These are phyloP conservation scores for Phortica variegata DNA, from an alignment of 1,140 invertebrate genomes.

Conservation along the genomic window DNA sequence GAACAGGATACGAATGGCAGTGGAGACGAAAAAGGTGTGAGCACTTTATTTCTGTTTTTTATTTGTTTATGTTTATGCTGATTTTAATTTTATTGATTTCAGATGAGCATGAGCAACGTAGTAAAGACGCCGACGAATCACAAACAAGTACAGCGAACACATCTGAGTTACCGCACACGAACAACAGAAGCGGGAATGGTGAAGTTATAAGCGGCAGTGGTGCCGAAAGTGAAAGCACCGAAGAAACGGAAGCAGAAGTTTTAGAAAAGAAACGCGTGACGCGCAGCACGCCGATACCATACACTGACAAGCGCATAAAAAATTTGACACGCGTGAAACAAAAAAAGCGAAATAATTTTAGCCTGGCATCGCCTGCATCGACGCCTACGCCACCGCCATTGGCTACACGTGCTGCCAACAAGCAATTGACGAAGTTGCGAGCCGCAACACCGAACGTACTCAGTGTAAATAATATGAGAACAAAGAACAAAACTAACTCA, in stretches of 20 bases:
- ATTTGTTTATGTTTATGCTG: too few species aligned
- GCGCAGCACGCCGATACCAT: conserved; percentile 37
- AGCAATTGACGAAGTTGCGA: conserved; percentile 24
- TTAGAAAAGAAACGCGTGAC: conserved; percentile 20
- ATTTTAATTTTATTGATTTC: too few species aligned
- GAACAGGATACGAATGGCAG: conserved; percentile 11
- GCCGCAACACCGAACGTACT: conserved; percentile 35
- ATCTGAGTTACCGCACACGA: too few species aligned
- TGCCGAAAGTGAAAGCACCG: conserved; percentile 31
- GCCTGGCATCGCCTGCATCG: conserved; percentile 37
- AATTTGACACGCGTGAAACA: conserved; percentile 25
- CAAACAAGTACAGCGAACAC: not conserved
- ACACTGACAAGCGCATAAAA: conserved; percentile 15
- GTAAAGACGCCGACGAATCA: conserved; percentile 4
- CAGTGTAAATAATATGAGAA: conserved; percentile 8
- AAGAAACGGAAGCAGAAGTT: conserved; percentile 20
- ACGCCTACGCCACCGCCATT: conserved; percentile 38
- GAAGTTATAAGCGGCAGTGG: conserved; percentile 38
- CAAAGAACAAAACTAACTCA: conserved; percentile 8
- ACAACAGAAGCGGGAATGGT: conserved; percentile 29
- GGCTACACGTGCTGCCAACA: conserved; percentile 14
- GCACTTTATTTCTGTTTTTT: too few species aligned
- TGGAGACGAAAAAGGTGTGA: conserved; percentile 11
- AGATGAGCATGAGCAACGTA: too few species aligned
- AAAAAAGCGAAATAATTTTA: conserved; percentile 41